Evolutionary conservation across 2,113 vertebrate species (phyloP).

Genomic region (Motacilla alba): DNA sequence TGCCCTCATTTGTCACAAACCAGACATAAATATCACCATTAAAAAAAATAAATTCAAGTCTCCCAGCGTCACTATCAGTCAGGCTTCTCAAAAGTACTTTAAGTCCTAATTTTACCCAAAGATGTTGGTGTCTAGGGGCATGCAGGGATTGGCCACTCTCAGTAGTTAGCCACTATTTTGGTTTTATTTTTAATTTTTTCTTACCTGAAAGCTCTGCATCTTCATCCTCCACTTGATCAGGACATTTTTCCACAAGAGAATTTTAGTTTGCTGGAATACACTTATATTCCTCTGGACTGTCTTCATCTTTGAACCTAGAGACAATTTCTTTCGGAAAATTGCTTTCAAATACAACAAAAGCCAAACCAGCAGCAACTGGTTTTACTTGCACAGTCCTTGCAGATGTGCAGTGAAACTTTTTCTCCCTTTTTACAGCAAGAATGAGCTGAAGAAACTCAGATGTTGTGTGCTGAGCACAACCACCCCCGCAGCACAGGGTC

Average conservation of each 20-base stretch:
- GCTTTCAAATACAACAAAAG: not conserved
- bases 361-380: not conserved
- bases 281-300: constrained; percentile 16
- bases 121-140: not conserved
- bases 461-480: not conserved
- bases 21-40: not conserved
- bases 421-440: not conserved
- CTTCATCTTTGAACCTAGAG: constrained; percentile 22
- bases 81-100: not conserved
- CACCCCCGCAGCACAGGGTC: not conserved
- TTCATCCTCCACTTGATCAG: constrained; percentile 70
- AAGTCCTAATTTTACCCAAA: not conserved
- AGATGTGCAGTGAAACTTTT: not conserved
- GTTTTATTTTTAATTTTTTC: not conserved
- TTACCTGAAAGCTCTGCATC: constrained; percentile 62
- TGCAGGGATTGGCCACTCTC: not conserved
- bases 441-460: not conserved
- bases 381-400: not conserved
- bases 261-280: constrained; percentile 58
- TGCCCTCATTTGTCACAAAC: not conserved
- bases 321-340: not conserved
- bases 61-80: not conserved
- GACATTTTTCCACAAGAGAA: constrained; percentile 68
- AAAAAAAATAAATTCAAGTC: no score
- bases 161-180: not conserved